These are phyloP conservation scores for Lamproptera curius DNA, from an alignment of 2,888 invertebrate species.

Conservation along the genomic window DNA sequence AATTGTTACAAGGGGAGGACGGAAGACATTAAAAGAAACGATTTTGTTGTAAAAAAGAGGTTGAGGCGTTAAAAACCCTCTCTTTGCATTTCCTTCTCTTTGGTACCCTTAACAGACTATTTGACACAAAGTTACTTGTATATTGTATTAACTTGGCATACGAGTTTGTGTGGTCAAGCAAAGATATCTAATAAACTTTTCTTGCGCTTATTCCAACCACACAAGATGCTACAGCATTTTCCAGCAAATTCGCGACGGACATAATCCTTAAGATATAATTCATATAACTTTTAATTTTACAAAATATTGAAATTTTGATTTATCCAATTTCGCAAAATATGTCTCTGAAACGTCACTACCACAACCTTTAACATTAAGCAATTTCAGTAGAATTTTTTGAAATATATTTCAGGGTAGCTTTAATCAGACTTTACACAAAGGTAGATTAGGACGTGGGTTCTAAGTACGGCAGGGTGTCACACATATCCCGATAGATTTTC, in stretches of 20 bases:
- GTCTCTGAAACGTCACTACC: conserved; percentile 71
- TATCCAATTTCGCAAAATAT: conserved; percentile 72
- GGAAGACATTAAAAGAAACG: conserved; percentile 72
- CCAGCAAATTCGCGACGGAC: not conserved
- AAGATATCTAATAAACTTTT: conserved; percentile 11
- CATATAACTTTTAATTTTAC: conserved; percentile 44
- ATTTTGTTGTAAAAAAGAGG: conserved; percentile 45
- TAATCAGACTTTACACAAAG: conserved; percentile 13
- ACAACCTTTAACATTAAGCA: conserved; percentile 55
- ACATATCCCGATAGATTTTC: conserved; percentile 1
- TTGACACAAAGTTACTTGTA: conserved; percentile 62
- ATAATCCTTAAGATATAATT: conserved; percentile 3
- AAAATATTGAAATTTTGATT: conserved; percentile 60
- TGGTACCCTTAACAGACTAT: conserved; percentile 67
- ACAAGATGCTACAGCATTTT: not conserved
- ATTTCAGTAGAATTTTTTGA: not conserved
- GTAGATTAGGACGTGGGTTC: conserved; percentile 22
- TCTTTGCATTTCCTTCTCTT: conserved; percentile 45
- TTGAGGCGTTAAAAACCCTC: conserved; percentile 40
- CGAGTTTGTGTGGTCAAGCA: conserved; percentile 26
- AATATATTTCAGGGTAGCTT: conserved; percentile 4
- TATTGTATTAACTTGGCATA: conserved; percentile 39
- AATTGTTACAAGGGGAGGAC: conserved; percentile 59
- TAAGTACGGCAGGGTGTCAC: conserved; percentile 29
- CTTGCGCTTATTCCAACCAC: conserved; percentile 1